Conservation (phyloP, 2,797 vertebrate genomes). For the Anolis apletophallus region DNA sequence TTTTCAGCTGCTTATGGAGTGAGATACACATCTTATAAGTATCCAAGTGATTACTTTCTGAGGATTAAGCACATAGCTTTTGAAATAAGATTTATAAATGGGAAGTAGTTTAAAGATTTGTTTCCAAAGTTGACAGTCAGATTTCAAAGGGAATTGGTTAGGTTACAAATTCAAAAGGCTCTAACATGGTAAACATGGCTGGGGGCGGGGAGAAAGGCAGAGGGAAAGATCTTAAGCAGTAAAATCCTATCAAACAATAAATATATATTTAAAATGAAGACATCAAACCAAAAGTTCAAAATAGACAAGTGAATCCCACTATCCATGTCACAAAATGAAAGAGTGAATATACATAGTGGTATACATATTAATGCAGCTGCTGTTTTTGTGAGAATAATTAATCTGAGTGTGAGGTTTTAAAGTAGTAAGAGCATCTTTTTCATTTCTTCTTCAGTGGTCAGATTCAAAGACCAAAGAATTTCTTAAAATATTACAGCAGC, state of each 20-base stretch:
- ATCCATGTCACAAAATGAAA: not conserved
- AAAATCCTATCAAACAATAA: not conserved
- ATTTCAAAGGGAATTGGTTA: not conserved
- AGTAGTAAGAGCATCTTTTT: not conserved
- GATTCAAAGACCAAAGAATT: not conserved
- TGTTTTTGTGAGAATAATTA: conserved; percentile 30
- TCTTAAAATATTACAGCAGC: not conserved
- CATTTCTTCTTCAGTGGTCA: not conserved
- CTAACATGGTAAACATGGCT: not conserved
- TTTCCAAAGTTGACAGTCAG: conserved; percentile 20
- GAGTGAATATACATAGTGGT: not conserved
- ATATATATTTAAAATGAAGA: not conserved
- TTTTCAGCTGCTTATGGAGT: conserved; percentile 19
- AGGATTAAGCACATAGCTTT: conserved; percentile 20
- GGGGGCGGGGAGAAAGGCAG: not conserved
- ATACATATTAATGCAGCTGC: not conserved
- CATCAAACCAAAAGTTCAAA: conserved; percentile 5
- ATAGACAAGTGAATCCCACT: not conserved
- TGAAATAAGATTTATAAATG: conserved; percentile 19
- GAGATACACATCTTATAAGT: conserved; percentile 35
- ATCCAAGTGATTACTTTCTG: conserved; percentile 22
- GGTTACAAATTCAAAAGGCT: conserved; percentile 30
- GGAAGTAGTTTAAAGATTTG: conserved; percentile 20
- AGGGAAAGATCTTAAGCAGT: not conserved
- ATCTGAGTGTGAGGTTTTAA: not conserved